Conservation (phyloP, 2,113 vertebrate genomes). For the Edolisoma coerulescens region DNA sequence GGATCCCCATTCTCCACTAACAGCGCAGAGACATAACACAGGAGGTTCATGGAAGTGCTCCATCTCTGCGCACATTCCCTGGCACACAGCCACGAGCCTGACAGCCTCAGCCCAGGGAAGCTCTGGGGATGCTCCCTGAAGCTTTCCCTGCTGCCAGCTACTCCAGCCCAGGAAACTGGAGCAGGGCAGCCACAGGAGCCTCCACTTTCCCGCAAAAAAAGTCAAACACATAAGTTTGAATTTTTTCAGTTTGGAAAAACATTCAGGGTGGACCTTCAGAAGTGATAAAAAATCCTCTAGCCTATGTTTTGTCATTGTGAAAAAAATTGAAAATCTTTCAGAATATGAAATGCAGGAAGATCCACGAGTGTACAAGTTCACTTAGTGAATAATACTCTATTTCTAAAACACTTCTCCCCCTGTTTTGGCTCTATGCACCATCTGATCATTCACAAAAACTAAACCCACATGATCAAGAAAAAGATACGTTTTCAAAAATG, state of each 20-base stretch:
- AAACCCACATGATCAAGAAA: neutral
- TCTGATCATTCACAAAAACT: neutral
- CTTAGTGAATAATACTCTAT: neutral
- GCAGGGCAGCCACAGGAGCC: accelerated
- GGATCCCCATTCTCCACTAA: neutral
- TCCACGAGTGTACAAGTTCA: neutral
- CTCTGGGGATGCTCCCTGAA: neutral
- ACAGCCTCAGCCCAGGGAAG: neutral
- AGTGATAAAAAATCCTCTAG: neutral
- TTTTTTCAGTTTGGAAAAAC: neutral
- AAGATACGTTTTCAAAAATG: neutral
- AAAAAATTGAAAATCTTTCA: neutral
- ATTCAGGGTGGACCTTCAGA: neutral
- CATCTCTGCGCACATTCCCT: neutral
- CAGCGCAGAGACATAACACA: neutral
- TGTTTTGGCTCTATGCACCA: neutral
- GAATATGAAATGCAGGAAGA: neutral
- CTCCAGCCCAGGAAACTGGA: neutral
- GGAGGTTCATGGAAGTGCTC: neutral
- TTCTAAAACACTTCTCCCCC: neutral
- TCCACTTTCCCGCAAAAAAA: neutral
- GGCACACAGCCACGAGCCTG: neutral
- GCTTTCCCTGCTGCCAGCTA: neutral
- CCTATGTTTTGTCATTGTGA: neutral
- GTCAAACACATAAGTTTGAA: neutral